Conservation (phyloP, 53 echinoderm and acorn worm genomes). For the Astropecten irregularis region DNA sequence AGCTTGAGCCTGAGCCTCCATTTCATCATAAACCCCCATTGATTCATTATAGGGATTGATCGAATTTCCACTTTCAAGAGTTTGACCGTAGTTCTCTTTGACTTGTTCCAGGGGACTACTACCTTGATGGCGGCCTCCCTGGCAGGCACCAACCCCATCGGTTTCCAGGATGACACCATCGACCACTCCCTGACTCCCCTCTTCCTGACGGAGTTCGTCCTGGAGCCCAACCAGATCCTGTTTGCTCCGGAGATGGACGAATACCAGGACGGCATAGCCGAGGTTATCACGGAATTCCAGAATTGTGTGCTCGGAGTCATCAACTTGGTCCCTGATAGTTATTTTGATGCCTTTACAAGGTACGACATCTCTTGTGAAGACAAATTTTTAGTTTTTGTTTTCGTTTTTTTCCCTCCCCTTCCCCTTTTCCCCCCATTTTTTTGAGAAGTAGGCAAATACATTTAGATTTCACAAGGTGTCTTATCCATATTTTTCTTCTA, state of each 20-base stretch:
- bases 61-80: too few relatives aligned
- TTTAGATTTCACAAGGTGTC: too few relatives aligned
- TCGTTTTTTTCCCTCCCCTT: too few relatives aligned
- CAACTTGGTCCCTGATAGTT: conserved; percentile 94
- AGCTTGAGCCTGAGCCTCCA: too few relatives aligned
- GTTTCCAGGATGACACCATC: conserved; percentile 35
- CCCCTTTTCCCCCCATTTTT: too few relatives aligned
- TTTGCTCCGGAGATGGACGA: conserved; percentile 90
- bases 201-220: conserved; percentile 94
- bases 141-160: conserved; percentile 18
- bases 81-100: too few relatives aligned
- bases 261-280: conserved; percentile 89
- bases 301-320: conserved; percentile 95
- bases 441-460: too few relatives aligned
- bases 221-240: conserved; percentile 87
- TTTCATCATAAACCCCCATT: too few relatives aligned
- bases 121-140: background rate
- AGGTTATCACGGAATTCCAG: conserved; percentile 92
- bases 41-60: too few relatives aligned
- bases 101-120: conserved; percentile 4
- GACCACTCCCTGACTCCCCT: conserved; percentile 75
- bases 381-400: background rate
- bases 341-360: conserved; percentile 99
- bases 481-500: background rate
- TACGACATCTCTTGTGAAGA: conserved; percentile 8